Evolutionary conservation across 2,888 invertebrate genomes (phyloP).

Genomic region (Pristionchus mayeri): DNA sequence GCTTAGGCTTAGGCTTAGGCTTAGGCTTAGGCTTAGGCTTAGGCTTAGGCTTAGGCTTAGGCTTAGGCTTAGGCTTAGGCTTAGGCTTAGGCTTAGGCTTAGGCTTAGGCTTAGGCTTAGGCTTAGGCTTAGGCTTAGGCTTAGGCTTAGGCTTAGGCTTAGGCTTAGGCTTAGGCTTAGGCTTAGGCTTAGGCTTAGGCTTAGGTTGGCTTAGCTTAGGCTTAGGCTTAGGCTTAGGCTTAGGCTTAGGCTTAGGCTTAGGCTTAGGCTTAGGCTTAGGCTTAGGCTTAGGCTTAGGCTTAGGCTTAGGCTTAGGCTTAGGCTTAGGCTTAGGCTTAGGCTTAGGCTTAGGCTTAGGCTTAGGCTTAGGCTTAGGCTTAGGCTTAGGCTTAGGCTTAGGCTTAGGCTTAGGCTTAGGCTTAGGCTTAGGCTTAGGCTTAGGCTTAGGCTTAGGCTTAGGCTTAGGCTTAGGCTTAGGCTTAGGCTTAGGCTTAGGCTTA

Average conservation of each 20-base stretch:
- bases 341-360: slow-evolving; percentile 53
- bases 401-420: slow-evolving; percentile 50
- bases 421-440: slow-evolving; percentile 14
- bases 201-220: slow-evolving; percentile 44
- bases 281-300: slow-evolving; percentile 45
- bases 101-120: slow-evolving; percentile 51
- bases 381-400: slow-evolving; percentile 26
- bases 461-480: slow-evolving; percentile 13
- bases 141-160: slow-evolving; percentile 47
- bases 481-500: slow-evolving; percentile 5
- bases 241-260: slow-evolving; percentile 45
- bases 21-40: slow-evolving; percentile 24
- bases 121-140: slow-evolving; percentile 47
- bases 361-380: slow-evolving; percentile 52
- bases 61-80: slow-evolving; percentile 42
- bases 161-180: slow-evolving; percentile 46
- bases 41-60: slow-evolving; percentile 32
- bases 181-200: slow-evolving; percentile 46
- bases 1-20: neutral
- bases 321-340: slow-evolving; percentile 52
- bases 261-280: slow-evolving; percentile 45
- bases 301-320: slow-evolving; percentile 51
- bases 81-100: slow-evolving; percentile 47
- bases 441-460: slow-evolving; percentile 14
- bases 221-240: slow-evolving; percentile 47